Conservation (phyloP, 2,888 invertebrate genomes). For the Watsonalla cultraria region DNA sequence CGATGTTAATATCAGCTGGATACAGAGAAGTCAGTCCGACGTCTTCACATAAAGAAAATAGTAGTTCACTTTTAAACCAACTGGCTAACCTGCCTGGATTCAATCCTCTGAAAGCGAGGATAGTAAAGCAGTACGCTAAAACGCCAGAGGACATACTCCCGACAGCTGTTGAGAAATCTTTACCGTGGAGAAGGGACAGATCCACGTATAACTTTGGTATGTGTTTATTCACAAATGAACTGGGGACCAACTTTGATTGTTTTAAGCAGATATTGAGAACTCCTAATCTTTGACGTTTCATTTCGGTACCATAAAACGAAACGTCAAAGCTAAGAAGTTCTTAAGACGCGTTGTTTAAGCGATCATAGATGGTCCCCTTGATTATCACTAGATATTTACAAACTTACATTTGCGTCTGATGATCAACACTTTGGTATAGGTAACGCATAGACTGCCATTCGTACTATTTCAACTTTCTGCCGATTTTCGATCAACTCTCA, state of each 20-base stretch:
- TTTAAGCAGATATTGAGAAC: too few species aligned
- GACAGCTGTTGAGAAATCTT: constrained; percentile 88
- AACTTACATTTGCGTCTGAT: constrained; percentile 36
- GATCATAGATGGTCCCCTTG: constrained; percentile 8
- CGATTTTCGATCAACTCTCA: background rate
- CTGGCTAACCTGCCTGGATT: constrained; percentile 84
- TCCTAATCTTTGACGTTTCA: too few species aligned
- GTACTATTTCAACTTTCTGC: background rate
- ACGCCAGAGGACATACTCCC: constrained; percentile 81
- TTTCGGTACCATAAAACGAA: too few species aligned
- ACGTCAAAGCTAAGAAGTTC: too few species aligned
- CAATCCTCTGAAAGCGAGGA: constrained; percentile 83
- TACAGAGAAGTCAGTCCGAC: constrained; percentile 76
- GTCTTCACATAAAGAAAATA: constrained; percentile 81
- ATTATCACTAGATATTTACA: constrained; percentile 28
- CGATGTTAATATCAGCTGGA: constrained; percentile 65
- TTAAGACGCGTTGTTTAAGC: too few species aligned
- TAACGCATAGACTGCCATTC: constrained; percentile 10
- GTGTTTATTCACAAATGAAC: constrained; percentile 55
- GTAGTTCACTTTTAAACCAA: constrained; percentile 84
- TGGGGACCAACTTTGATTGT: constrained; percentile 2
- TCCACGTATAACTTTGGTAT: constrained; percentile 86
- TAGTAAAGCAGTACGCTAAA: constrained; percentile 83
- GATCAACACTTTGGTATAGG: constrained; percentile 38
- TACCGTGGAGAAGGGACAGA: constrained; percentile 91